A percentile compares a stretch with the other conserved stretches of the same genome.
Conservation (phyloP, 2,113 vertebrate species). For the Shinisaurus crocodilurus region DNA sequence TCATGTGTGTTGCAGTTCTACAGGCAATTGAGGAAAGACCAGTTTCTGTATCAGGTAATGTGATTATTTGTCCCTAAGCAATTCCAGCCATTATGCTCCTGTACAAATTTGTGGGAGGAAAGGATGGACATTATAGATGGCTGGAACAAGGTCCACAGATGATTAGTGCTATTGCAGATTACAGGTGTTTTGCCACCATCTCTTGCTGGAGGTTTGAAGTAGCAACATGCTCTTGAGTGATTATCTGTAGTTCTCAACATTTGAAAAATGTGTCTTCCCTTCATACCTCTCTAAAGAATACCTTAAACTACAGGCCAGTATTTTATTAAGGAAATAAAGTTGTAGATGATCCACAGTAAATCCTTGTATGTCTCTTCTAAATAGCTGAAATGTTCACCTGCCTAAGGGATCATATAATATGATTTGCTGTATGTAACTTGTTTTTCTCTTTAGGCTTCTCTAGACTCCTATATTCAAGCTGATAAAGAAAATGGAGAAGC, state of each 20-base stretch:
- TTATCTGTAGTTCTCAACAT: background rate
- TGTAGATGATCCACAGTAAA: background rate
- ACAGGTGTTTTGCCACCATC: background rate
- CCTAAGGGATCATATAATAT: background rate
- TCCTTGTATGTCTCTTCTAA: background rate
- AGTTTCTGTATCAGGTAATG: constrained; percentile 57
- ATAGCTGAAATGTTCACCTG: background rate
- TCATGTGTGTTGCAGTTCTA: constrained; percentile 89
- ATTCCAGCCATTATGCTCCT: background rate
- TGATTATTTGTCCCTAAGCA: background rate
- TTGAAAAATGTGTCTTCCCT: background rate
- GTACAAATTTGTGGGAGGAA: too few relatives aligned
- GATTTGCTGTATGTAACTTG: background rate
- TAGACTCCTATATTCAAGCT: background rate
- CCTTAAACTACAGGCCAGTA: background rate
- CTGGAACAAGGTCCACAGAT: background rate
- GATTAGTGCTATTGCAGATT: background rate
- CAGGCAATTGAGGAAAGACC: constrained; percentile 74
- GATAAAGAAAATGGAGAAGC: constrained; percentile 22
- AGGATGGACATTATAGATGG: too few relatives aligned
- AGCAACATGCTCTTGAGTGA: background rate
- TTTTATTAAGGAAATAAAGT: background rate
- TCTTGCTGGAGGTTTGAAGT: background rate
- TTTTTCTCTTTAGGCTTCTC: background rate
- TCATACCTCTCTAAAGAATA: background rate